phyloP scores from a whole-genome alignment of 2,113 vertebrate genomes.

The Oryzias javanicus region DNA sequence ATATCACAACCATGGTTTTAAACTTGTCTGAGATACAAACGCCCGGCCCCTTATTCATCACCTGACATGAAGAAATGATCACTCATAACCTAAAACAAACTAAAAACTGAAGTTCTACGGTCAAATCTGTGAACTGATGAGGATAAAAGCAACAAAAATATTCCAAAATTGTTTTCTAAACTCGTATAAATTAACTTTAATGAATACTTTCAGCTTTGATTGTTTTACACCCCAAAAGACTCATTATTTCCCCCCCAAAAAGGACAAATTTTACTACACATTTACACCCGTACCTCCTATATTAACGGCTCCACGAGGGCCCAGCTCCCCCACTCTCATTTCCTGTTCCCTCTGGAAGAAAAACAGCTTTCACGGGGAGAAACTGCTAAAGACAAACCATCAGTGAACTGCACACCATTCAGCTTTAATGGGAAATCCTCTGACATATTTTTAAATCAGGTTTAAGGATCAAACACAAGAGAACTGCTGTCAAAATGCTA shows the following conservation, averaged over 20 bases:
- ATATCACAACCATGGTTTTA: too few relatives aligned
- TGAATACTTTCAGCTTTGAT: too few relatives aligned
- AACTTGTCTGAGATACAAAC: not conserved
- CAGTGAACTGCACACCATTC: not conserved
- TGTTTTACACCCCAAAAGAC: too few relatives aligned
- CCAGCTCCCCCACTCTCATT: conserved; percentile 98
- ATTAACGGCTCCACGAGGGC: conserved; percentile 97
- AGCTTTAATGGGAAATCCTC: not conserved
- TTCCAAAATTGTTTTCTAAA: too few relatives aligned
- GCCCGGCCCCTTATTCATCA: conserved; percentile 37
- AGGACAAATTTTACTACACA: conserved; percentile 23
- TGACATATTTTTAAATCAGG: not conserved
- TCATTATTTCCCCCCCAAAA: conserved; percentile 5
- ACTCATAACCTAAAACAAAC: too few relatives aligned
- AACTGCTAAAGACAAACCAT: conserved; percentile 27
- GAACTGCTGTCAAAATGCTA: too few relatives aligned
- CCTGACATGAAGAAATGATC: conserved; percentile 1
- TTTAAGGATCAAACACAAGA: not conserved
- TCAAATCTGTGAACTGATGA: too few relatives aligned
- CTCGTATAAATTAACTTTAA: too few relatives aligned
- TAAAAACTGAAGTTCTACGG: too few relatives aligned
- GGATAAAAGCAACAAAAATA: too few relatives aligned
- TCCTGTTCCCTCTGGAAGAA: conserved; percentile 99
- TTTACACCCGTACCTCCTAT: conserved; percentile 95
- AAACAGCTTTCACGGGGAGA: conserved; percentile 64